Evolutionary conservation across 2,888 invertebrate species (phyloP).

Genomic region (Latrodectus hesperus): DNA sequence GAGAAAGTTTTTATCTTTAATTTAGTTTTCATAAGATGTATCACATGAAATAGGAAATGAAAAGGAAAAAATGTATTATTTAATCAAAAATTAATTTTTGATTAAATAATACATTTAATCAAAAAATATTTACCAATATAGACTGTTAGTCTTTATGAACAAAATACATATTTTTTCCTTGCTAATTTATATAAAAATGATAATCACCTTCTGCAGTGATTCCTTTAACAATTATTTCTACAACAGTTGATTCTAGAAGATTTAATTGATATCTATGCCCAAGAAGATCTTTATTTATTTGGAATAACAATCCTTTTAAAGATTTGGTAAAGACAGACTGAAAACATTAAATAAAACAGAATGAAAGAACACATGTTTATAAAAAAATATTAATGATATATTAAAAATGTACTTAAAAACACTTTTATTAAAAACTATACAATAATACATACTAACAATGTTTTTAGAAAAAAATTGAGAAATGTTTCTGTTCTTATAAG

Average conservation of each 20-base stretch:
- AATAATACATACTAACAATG: not conserved
- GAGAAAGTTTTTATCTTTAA: too few relatives aligned
- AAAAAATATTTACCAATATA: too few relatives aligned
- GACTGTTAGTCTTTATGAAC: too few relatives aligned
- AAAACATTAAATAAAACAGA: not conserved
- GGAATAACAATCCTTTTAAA: constrained; percentile 28
- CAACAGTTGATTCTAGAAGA: constrained; percentile 20
- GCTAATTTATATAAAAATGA: not conserved
- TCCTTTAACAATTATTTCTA: constrained; percentile 29
- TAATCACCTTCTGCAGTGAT: not conserved
- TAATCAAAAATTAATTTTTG: too few relatives aligned
- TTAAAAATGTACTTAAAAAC: not conserved
- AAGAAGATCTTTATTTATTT: constrained; percentile 23
- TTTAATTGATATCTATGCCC: constrained; percentile 33
- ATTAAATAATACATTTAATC: too few relatives aligned
- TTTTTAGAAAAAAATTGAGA: not conserved
- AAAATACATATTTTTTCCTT: not conserved
- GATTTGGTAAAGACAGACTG: constrained; percentile 18
- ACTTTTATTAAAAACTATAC: not conserved
- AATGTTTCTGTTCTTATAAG: too few relatives aligned
- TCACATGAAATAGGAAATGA: too few relatives aligned
- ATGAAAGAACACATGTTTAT: not conserved
- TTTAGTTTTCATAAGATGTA: too few relatives aligned
- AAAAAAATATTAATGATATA: not conserved
- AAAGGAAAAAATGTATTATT: too few relatives aligned